Conservation (phyloP, 2,888 invertebrate species). For the Hoplodrina ambigua region DNA sequence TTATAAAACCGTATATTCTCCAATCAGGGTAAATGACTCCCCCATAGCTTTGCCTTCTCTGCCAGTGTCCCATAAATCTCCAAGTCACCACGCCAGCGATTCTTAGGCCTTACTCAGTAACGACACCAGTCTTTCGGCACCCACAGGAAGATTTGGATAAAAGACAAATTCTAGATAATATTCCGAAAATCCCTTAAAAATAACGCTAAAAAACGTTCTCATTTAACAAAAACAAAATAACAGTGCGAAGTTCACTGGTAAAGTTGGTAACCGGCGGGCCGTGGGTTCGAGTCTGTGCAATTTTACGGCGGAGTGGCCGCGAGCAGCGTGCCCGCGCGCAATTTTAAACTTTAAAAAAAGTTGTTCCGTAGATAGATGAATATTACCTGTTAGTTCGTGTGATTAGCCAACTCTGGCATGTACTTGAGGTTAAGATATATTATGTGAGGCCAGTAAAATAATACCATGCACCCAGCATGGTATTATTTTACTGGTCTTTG, state of each 20-base stretch:
- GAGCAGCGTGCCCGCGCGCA: constrained; percentile 67
- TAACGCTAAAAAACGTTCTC: constrained; percentile 35
- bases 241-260: constrained; percentile 69
- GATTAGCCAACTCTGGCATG: constrained; percentile 44
- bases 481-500: background rate
- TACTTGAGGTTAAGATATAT: constrained; percentile 17
- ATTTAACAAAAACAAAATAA: constrained; percentile 72
- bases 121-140: no score
- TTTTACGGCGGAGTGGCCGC: constrained; percentile 73
- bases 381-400: constrained; percentile 68
- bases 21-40: no score
- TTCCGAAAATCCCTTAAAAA: constrained; percentile 1
- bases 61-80: no score
- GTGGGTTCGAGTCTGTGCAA: constrained; percentile 74
- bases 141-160: no score
- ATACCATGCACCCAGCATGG: no score
- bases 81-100: no score
- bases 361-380: constrained; percentile 67
- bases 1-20: no score
- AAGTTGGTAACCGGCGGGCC: constrained; percentile 77
- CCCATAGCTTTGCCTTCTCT: no score
- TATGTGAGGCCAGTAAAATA: no score
- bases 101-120: no score
- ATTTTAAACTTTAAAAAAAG: constrained; percentile 79
- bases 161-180: no score